Conservation (phyloP, 2,113 vertebrate genomes). For the Oryzias celebensis region DNA sequence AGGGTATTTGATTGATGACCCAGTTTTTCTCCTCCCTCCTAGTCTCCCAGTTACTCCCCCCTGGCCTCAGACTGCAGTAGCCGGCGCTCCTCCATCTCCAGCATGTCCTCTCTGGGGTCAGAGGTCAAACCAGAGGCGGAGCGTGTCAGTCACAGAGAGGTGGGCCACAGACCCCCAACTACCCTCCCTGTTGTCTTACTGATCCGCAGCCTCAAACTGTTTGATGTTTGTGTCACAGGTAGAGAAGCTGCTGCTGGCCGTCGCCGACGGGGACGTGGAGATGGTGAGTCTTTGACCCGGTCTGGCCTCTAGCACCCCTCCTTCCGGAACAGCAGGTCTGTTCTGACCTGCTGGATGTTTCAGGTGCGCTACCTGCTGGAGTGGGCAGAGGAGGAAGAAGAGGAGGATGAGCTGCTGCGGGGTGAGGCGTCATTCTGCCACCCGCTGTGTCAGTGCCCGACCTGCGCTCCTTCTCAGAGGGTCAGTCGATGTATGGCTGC, state of each 20-base stretch:
- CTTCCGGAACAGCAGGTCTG: too few species aligned
- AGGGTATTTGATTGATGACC: not conserved
- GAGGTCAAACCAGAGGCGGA: slow-evolving; percentile 77
- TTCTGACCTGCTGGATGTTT: slow-evolving; percentile 9
- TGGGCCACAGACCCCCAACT: fast-evolving
- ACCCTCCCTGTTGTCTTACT: too few species aligned
- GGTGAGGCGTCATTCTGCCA: slow-evolving; percentile 83
- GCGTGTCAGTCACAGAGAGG: slow-evolving; percentile 84
- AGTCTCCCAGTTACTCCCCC: slow-evolving; percentile 81
- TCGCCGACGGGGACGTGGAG: slow-evolving; percentile 92
- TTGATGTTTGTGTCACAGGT: slow-evolving; percentile 77
- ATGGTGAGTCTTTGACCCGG: slow-evolving; percentile 83
- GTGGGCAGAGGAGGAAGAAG: slow-evolving; percentile 89
- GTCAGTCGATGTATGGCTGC: slow-evolving; percentile 52
- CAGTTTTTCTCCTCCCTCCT: not conserved
- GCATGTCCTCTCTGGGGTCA: slow-evolving; percentile 79
- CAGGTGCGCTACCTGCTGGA: slow-evolving; percentile 95
- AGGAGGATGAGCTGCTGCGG: slow-evolving; percentile 55
- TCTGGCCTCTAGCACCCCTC: not conserved
- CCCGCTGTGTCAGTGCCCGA: slow-evolving; percentile 90
- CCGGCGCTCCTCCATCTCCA: slow-evolving; percentile 85
- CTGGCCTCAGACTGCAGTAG: slow-evolving; percentile 83
- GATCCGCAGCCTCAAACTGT: not conserved
- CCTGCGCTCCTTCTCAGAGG: slow-evolving; percentile 89
- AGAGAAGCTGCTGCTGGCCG: slow-evolving; percentile 92